These are phyloP conservation scores for Gracilinanus agilis DNA, from an alignment of 2,113 vertebrate species.

Conservation along the genomic window DNA sequence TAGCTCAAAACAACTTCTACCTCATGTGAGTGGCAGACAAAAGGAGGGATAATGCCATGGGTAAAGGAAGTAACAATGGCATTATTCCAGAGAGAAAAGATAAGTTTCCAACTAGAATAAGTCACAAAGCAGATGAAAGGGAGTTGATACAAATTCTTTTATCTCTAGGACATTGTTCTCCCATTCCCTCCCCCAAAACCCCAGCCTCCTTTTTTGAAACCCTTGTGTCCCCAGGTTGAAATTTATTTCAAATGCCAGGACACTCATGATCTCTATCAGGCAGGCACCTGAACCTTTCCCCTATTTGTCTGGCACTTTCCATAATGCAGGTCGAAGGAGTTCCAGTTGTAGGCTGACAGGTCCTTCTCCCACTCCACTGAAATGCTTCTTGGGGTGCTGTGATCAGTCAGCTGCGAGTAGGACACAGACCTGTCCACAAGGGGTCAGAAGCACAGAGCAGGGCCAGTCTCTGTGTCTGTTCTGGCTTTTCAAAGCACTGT, in stretches of 20 bases:
- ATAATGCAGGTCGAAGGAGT: constrained; percentile 87
- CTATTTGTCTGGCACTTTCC: constrained; percentile 79
- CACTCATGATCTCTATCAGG: background rate
- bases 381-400: constrained; percentile 39
- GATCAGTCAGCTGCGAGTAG: constrained; percentile 40
- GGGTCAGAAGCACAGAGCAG: constrained; percentile 48
- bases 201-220: background rate
- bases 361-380: constrained; percentile 80
- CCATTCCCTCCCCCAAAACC: background rate
- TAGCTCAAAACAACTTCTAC: no score
- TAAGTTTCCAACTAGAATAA: background rate
- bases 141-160: constrained; percentile 39
- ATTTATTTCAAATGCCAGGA: background rate
- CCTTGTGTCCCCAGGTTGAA: rapidly evolving
- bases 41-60: no score
- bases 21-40: background rate
- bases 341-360: constrained; percentile 85
- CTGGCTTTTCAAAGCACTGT: constrained; percentile 39
- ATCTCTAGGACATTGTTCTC: background rate
- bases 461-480: background rate
- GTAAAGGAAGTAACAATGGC: background rate
- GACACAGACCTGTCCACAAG: constrained; percentile 45
- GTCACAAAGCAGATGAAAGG: background rate
- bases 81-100: background rate
- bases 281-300: background rate